Percentiles rank a stretch among this genome's conserved stretches.
Evolutionary conservation across 2,113 vertebrate species (phyloP).

Genomic region (Ctenomys sociabilis): DNA sequence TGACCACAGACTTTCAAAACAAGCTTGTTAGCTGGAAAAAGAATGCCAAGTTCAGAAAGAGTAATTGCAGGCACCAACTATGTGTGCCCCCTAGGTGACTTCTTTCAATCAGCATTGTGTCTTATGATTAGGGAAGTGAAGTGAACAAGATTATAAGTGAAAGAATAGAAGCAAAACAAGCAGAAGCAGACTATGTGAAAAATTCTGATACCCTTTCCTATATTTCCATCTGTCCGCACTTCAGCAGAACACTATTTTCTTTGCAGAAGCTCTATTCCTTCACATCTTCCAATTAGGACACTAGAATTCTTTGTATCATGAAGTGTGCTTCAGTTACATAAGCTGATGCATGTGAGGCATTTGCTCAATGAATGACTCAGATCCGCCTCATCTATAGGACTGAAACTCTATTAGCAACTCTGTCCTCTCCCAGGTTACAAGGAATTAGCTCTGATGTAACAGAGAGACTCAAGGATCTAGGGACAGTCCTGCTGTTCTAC

Average conservation of each 20-base stretch:
- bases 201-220: background rate
- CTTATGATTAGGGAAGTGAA: background rate
- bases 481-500: background rate
- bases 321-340: background rate
- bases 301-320: background rate
- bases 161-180: background rate
- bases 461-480: background rate
- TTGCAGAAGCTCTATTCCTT: background rate
- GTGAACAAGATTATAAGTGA: background rate
- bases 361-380: background rate
- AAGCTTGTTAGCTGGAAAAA: background rate
- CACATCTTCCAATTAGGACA: background rate
- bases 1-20: background rate
- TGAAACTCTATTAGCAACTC: background rate
- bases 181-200: background rate
- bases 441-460: background rate
- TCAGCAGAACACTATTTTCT: background rate
- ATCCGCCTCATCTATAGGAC: background rate
- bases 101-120: background rate
- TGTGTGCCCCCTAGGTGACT: background rate
- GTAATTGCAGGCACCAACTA: background rate
- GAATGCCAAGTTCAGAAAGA: background rate
- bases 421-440: background rate
- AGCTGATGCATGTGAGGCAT: too few relatives aligned
- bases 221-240: background rate